phyloP scores from a whole-genome alignment of 2,797 vertebrate species.

The Orestias chungarensis region DNA sequence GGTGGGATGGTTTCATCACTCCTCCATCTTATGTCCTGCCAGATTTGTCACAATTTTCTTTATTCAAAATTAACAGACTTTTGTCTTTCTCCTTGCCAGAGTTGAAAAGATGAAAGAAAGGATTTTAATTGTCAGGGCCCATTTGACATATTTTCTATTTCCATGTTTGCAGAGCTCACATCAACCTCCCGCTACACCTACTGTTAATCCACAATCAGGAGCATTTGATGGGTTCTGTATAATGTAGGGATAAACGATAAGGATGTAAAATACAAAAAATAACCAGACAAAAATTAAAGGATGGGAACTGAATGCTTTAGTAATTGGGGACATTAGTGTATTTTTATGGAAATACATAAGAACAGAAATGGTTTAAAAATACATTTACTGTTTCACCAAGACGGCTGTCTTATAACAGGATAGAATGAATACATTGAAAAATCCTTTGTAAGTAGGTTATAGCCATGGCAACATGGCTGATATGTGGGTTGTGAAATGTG shows the following conservation, averaged over 20 bases:
- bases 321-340: background rate
- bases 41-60: background rate
- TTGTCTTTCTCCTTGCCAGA: conserved; percentile 31
- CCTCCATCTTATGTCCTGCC: conserved; percentile 25
- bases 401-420: background rate
- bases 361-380: background rate
- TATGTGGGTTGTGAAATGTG: background rate
- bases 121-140: conserved; percentile 23
- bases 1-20: conserved; percentile 22
- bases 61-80: conserved; percentile 32
- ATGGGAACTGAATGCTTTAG: background rate
- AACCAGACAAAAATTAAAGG: background rate
- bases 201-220: background rate
- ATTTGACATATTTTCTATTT: conserved; percentile 30
- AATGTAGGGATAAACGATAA: background rate
- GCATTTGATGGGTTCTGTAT: background rate
- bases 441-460: background rate
- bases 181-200: conserved; percentile 2
- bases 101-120: conserved; percentile 27
- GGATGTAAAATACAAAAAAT: background rate
- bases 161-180: conserved; percentile 29
- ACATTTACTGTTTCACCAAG: background rate
- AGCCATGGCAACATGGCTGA: background rate
- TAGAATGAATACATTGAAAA: background rate
- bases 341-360: background rate